phyloP scores from a whole-genome alignment of 2,888 invertebrate genomes.

The Balanococcus diminutus region DNA sequence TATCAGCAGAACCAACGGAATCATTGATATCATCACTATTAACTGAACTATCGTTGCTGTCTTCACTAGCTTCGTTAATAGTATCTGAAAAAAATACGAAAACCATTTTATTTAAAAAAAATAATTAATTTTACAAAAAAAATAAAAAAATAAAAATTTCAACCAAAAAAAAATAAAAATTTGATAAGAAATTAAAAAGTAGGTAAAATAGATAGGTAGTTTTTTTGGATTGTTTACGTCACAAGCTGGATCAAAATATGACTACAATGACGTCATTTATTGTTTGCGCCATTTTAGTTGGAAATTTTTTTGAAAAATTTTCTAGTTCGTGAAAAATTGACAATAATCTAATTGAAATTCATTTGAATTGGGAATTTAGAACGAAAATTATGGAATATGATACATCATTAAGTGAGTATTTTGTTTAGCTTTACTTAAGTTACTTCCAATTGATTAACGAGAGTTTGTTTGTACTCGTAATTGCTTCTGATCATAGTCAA shows the following conservation, averaged over 20 bases:
- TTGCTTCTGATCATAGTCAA: no score
- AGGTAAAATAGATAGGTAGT: not conserved
- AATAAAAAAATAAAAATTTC: not conserved
- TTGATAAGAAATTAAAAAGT: not conserved
- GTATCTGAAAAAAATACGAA: slow-evolving; percentile 39
- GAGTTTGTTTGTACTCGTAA: no score
- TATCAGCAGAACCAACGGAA: slow-evolving; percentile 23
- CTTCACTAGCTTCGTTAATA: slow-evolving; percentile 44
- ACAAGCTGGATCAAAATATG: not conserved
- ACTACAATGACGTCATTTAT: not conserved
- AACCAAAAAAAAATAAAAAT: not conserved
- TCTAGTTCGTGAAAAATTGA: no score
- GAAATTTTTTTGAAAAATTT: no score
- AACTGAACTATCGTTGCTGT: slow-evolving; percentile 46
- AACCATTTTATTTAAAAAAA: no score
- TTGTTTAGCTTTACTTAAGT: no score
- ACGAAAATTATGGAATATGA: no score
- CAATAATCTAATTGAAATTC: no score
- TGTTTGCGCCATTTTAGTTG: not conserved
- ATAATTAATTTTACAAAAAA: no score
- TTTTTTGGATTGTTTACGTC: not conserved
- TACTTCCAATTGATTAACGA: no score
- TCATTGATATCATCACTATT: slow-evolving; percentile 47
- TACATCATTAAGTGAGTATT: no score
- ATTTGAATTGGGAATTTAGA: no score